phyloP scores from a whole-genome alignment of 2,888 invertebrate species.

The Subacronicta megacephala region DNA sequence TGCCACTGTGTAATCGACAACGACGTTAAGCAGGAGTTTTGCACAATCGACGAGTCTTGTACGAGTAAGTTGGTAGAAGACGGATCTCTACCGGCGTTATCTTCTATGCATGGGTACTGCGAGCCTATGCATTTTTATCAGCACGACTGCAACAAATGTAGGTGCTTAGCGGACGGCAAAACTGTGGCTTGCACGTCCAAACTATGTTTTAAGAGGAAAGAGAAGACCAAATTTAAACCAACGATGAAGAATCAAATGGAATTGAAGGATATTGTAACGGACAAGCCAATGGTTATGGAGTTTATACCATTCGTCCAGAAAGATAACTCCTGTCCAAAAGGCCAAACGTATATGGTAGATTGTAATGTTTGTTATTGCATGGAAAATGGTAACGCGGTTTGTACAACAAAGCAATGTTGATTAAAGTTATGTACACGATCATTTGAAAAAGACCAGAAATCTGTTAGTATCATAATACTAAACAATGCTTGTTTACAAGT shows the following conservation, averaged over 20 bases:
- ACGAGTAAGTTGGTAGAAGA: slow-evolving; percentile 10
- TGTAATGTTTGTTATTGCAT: slow-evolving; percentile 81
- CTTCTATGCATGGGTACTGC: slow-evolving; percentile 72
- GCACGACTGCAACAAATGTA: slow-evolving; percentile 74
- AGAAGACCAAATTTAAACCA: neutral
- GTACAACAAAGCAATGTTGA: slow-evolving; percentile 71
- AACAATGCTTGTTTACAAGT: too few species aligned
- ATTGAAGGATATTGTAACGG: neutral
- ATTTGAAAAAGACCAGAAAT: too few species aligned
- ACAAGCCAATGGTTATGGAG: slow-evolving; percentile 61
- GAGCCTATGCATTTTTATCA: slow-evolving; percentile 72
- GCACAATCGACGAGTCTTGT: slow-evolving; percentile 62
- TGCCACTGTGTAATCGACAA: slow-evolving; percentile 66
- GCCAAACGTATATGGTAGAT: slow-evolving; percentile 71
- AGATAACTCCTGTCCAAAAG: slow-evolving; percentile 65
- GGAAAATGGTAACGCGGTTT: slow-evolving; percentile 76
- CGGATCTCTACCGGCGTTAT: slow-evolving; percentile 31
- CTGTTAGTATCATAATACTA: too few species aligned
- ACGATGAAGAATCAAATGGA: neutral
- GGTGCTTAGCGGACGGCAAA: slow-evolving; percentile 73
- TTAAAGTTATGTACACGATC: slow-evolving; percentile 13
- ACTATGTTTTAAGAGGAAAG: slow-evolving; percentile 45
- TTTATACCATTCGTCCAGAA: slow-evolving; percentile 71
- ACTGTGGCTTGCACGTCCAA: slow-evolving; percentile 68
- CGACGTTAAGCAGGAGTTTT: slow-evolving; percentile 62